These are phyloP conservation scores for Drosophila mimica DNA, from an alignment of 2,888 invertebrate species.

Conservation along the genomic window DNA sequence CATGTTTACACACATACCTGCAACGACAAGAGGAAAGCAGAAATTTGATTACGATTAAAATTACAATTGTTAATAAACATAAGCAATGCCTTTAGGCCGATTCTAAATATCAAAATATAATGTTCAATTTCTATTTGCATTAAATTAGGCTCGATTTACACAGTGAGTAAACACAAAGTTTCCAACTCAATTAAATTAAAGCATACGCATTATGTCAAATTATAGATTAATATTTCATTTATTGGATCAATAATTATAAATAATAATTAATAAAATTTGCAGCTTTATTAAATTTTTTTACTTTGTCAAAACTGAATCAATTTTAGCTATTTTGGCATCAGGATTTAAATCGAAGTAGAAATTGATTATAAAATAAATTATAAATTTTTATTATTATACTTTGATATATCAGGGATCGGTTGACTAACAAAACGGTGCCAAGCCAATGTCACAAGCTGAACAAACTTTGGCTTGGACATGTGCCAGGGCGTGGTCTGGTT, in stretches of 20 bases:
- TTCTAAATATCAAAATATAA: not conserved
- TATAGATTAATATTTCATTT: not conserved
- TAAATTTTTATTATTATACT: too few species aligned
- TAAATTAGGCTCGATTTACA: not conserved
- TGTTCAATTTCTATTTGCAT: conserved; percentile 2
- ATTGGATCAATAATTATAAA: not conserved
- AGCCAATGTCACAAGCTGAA: conserved; percentile 3
- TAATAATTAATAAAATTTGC: too few species aligned
- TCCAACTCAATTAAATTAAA: not conserved
- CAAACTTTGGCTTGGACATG: conserved; percentile 11
- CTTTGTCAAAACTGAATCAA: too few species aligned
- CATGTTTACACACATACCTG: conserved; percentile 62
- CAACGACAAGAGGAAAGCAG: conserved; percentile 46
- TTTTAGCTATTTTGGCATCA: too few species aligned
- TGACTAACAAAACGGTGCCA: not conserved
- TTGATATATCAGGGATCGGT: not conserved
- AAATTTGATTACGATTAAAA: conserved; percentile 52
- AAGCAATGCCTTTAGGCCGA: conserved; percentile 7
- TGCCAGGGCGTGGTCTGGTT: conserved; percentile 6
- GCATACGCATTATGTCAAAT: not conserved
- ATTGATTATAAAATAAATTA: too few species aligned
- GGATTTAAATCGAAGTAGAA: not conserved
- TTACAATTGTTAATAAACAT: conserved; percentile 41
- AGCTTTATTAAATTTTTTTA: not conserved
- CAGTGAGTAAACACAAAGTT: not conserved